phyloP scores from a whole-genome alignment of 2,888 invertebrate genomes.

The Drosophila sordidapex region DNA sequence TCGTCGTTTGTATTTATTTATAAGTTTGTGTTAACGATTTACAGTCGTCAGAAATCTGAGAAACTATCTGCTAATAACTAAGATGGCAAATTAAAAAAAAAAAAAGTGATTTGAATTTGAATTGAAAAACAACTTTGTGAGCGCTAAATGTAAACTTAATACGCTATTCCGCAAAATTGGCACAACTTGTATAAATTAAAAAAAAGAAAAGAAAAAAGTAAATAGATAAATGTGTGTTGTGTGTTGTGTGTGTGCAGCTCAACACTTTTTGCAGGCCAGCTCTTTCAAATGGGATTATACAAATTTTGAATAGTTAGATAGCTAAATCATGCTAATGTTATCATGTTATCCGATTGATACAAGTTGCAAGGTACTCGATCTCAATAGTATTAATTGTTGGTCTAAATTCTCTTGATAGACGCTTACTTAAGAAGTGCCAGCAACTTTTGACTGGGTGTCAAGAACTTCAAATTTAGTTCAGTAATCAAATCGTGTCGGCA shows the following conservation, averaged over 20 bases:
- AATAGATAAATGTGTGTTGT: not conserved
- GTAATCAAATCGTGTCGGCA: not conserved
- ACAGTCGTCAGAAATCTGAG: not conserved
- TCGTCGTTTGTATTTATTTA: not conserved
- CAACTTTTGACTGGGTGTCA: not conserved
- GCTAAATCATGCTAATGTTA: not conserved
- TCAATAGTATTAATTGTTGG: not conserved
- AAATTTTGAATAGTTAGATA: not conserved
- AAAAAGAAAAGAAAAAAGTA: not conserved
- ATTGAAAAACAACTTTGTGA: not conserved
- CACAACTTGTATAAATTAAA: not conserved
- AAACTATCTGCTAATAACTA: not conserved
- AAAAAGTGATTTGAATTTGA: not conserved
- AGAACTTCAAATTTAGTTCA: not conserved
- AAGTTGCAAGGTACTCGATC: not conserved
- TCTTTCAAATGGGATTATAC: not conserved
- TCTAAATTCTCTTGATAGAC: not conserved
- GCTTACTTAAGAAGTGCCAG: no score
- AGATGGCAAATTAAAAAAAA: not conserved
- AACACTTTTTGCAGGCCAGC: not conserved
- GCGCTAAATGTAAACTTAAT: not conserved
- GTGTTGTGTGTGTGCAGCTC: not conserved
- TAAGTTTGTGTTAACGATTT: not conserved
- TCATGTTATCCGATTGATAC: not conserved
- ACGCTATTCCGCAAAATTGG: not conserved